A percentile compares a stretch with the other conserved stretches of the same genome.
Conservation (phyloP, 2,797 vertebrate genomes). For the Lateolabrax maculatus region DNA sequence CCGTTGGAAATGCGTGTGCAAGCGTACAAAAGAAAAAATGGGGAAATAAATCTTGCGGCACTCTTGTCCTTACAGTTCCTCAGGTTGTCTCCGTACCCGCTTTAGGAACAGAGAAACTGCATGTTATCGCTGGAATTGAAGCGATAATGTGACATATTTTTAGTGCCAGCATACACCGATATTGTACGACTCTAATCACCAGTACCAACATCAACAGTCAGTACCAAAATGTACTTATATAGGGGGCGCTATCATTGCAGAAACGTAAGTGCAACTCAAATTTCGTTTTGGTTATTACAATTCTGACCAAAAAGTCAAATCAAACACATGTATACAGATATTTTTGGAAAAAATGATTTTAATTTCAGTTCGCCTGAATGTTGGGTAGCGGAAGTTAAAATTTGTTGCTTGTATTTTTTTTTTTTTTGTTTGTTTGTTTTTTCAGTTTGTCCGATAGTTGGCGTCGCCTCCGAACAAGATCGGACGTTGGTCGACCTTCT, state of each 20-base stretch:
- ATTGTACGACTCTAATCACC: background rate
- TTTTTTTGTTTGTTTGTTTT: too few relatives aligned
- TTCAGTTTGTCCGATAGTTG: background rate
- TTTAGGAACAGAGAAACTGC: too few relatives aligned
- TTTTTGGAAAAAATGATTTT: background rate
- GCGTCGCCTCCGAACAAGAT: background rate
- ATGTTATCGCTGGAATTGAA: too few relatives aligned
- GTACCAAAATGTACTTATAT: background rate
- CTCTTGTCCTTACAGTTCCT: too few relatives aligned
- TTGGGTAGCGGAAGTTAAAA: background rate
- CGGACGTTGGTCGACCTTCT: background rate
- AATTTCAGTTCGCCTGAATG: background rate
- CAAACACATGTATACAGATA: background rate
- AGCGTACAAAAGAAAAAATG: too few relatives aligned
- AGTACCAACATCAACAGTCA: accelerated
- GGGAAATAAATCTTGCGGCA: too few relatives aligned
- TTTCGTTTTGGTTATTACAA: background rate
- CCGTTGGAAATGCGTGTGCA: too few relatives aligned
- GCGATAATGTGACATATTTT: background rate
- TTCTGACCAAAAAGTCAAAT: background rate
- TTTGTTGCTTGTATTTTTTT: background rate
- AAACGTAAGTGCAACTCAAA: background rate
- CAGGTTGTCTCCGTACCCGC: too few relatives aligned
- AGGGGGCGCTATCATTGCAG: background rate
- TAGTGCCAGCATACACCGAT: background rate